Evolutionary conservation across 2,797 vertebrate genomes (phyloP), one percentile per base, ranked within the genome.

Genomic region (Neostethus bicornis): DNA sequence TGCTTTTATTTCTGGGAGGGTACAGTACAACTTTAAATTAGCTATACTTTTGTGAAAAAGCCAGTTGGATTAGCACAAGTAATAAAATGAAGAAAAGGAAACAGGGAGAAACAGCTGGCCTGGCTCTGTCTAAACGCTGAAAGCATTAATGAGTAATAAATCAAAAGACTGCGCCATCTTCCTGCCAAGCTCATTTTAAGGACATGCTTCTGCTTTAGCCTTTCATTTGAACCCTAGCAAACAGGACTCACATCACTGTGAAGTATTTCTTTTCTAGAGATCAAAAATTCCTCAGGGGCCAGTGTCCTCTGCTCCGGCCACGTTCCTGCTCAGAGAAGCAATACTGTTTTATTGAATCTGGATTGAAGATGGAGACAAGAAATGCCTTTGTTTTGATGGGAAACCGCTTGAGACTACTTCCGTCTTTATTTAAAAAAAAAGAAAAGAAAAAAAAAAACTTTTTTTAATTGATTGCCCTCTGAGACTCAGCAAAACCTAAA

Each of bases 401-500:
- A 64, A 70, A 37, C 46, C 32, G 46, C 17, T 16, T 19, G 3
- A 50, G 7, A 26, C 60, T 29, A 21, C 20, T 34, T 21, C 7
- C 3, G 11, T 52, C 25, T 26, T n/a, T 8, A 31, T 31, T 31
- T 31, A 31, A 12, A 31, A 31, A 12, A 12, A 32, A 31, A 12
- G 12, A 32, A 61, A 61, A 37, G 16, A 49, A 66, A 57, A 13
- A 57, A 25, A 12, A 4, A 23, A 14, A 66, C 23, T 11, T 43
- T 67, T 31, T 39, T 31, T 28, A 54, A 16, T 35, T 66, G 23
- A 3, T 34, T 17, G 25, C 60, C 19, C 35, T 26, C 21, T 35
- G 29, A 37, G 11, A 26, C 32, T 11, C 17, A 49, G 48, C 46
- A 50, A 31, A 11, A 39, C 31, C 62, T 71, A 47, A 26, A 81